Base-by-base conservation (phyloP, 2,888 invertebrate species). In the Clivina fossor region DNA sequence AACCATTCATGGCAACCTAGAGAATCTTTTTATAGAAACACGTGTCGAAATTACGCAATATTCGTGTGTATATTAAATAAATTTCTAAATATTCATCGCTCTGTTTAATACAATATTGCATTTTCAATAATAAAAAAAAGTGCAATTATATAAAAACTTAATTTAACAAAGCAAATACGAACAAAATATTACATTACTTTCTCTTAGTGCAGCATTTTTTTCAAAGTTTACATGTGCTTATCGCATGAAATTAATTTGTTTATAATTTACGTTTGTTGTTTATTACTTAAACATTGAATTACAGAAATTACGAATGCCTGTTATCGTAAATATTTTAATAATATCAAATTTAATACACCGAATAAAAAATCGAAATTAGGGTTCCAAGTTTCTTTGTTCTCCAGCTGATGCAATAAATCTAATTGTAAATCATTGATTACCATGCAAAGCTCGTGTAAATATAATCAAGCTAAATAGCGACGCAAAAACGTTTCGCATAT, bases 1-100 rank as follows among this genome's bases (percentile, higher is more conserved):
- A n/a, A 33, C 11, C 47, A 47, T 47, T 20, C 47, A 24, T n/a
- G n/a, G n/a, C n/a, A n/a, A n/a, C n/a, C n/a, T n/a, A n/a, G 13
- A 47, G 24, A 18, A 47, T 50, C 50, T 50, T 50, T 41, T 43
- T 40, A 53, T 43, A 53, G 53, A 44, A 53, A 53, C 53, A 53
- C 53, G 53, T 53, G 53, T 53, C 33, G 35, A 44, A 22, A 44
- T 53, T 43, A 43, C 53, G 53, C 53, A 53, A 51, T 51, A 24
- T 33, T 51, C 38, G 16, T 28, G n/a, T n/a, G 18, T 38, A 49
- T 38, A 38, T 28, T 49, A 26, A 49, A 49, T 49, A 26, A 49
- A 50, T 50, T 50, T 50, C 38, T 30, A 50, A 50, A 50, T 41
- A 50, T 18, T n/a, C 28, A 49, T 19, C 49, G 16, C 28, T 49